Conservation (phyloP, 2,797 vertebrate genomes). For the Natrix natrix region DNA sequence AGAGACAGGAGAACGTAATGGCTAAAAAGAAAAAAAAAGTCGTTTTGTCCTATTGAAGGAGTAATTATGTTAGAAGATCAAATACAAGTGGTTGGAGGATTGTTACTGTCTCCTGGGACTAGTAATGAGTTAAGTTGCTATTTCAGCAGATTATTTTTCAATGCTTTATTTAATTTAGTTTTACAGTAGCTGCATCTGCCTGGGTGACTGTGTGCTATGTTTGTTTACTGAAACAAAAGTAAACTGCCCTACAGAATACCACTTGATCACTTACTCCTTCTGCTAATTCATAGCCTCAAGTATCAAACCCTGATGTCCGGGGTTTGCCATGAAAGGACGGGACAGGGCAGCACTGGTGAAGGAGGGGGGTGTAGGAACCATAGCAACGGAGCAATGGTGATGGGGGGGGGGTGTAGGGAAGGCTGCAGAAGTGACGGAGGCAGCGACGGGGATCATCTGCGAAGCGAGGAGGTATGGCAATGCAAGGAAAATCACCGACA, state of each 20-base stretch:
- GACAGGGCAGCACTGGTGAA: no score
- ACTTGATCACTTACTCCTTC: slow-evolving; percentile 40
- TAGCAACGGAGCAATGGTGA: no score
- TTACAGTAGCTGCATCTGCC: not conserved
- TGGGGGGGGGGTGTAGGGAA: no score
- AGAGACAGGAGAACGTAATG: not conserved
- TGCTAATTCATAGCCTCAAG: not conserved
- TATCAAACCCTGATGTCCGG: no score
- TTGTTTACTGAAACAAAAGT: not conserved
- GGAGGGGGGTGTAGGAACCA: no score
- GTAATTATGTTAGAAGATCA: slow-evolving; percentile 9
- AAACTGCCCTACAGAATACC: slow-evolving; percentile 32
- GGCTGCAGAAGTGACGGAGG: no score
- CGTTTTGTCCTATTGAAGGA: not conserved
- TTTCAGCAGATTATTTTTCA: slow-evolving; percentile 4
- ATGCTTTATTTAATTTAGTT: not conserved
- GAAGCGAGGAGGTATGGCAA: no score
- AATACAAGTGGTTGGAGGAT: not conserved
- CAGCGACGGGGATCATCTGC: no score
- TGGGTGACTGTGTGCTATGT: not conserved
- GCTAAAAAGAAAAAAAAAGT: not conserved
- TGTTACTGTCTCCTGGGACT: not conserved
- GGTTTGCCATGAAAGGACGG: no score
- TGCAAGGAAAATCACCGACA: no score
- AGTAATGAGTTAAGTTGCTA: not conserved